These are phyloP conservation scores for Hypomesus transpacificus DNA, from an alignment of 2,113 vertebrate genomes.

Conservation along the genomic window DNA sequence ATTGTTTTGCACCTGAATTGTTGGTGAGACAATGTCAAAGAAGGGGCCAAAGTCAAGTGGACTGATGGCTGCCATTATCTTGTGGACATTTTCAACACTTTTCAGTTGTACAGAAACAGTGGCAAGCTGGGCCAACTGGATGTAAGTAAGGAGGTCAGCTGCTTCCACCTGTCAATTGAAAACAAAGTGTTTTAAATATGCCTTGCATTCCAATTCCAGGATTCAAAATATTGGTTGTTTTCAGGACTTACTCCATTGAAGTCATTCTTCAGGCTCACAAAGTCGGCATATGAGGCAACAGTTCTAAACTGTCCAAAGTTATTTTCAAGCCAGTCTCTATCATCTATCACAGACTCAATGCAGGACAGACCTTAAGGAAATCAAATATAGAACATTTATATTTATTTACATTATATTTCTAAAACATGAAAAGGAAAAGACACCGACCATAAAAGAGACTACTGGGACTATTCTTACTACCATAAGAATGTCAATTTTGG, in stretches of 20 bases:
- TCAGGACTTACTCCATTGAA: constrained; percentile 54
- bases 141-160: constrained; percentile 40
- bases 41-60: constrained; percentile 45
- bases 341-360: constrained; percentile 25
- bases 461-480: no score
- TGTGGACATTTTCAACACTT: constrained; percentile 22
- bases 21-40: constrained; percentile 54
- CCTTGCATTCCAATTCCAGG: no score
- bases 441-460: no score
- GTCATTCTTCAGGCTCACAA: constrained; percentile 46
- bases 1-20: constrained; percentile 17
- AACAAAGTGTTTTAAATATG: background rate
- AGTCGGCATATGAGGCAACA: constrained; percentile 38
- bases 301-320: constrained; percentile 47
- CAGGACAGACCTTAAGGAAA: constrained; percentile 43
- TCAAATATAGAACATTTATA: background rate
- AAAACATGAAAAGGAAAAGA: background rate
- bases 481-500: background rate
- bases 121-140: constrained; percentile 46
- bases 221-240: background rate
- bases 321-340: constrained; percentile 45
- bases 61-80: constrained; percentile 43
- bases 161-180: constrained; percentile 37
- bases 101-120: constrained; percentile 40
- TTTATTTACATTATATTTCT: background rate